Evolutionary conservation across 2,888 invertebrate species (phyloP).

Genomic region (Caenorhabditis sulstoni): DNA sequence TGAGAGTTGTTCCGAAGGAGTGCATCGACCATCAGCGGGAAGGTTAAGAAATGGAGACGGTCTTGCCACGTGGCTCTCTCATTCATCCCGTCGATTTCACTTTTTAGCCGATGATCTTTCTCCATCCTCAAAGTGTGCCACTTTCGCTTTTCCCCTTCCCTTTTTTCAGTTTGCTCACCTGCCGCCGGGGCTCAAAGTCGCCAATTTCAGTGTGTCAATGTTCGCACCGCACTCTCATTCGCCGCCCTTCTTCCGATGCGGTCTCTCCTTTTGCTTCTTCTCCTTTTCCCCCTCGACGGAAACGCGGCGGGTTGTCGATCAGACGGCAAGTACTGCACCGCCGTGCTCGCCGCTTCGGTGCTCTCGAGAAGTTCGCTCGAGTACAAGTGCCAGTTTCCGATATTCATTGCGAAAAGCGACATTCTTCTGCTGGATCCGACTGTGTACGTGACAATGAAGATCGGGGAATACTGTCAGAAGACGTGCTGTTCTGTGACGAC

Average conservation of each 20-base stretch:
- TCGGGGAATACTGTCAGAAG: slow-evolving; percentile 44
- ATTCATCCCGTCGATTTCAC: background rate
- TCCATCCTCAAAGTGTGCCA: slow-evolving; percentile 27
- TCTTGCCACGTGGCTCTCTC: too few species aligned
- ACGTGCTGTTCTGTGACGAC: slow-evolving; percentile 30
- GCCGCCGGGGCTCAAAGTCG: slow-evolving; percentile 17
- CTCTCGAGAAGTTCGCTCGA: slow-evolving; percentile 21
- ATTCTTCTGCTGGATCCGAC: slow-evolving; percentile 36
- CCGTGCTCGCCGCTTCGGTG: slow-evolving; percentile 10
- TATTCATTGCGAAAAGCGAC: slow-evolving; percentile 27
- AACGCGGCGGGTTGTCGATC: slow-evolving; percentile 6
- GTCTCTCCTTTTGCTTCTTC: slow-evolving; percentile 3
- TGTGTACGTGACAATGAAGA: slow-evolving; percentile 30
- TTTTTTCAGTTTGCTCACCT: slow-evolving; percentile 48
- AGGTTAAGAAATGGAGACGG: too few species aligned
- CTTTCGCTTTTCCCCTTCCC: slow-evolving; percentile 41
- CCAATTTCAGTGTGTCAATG: slow-evolving; percentile 38
- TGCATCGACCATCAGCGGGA: too few species aligned
- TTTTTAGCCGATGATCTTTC: slow-evolving; percentile 38
- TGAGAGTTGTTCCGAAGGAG: too few species aligned
- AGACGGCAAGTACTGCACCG: slow-evolving; percentile 45
- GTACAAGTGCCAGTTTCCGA: slow-evolving; percentile 48
- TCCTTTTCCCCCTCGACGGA: slow-evolving; percentile 8
- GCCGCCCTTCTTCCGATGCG: slow-evolving; percentile 14
- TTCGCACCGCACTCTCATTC: slow-evolving; percentile 11